Evolutionary conservation across 2,888 invertebrate species (phyloP), one percentile per base, ranked within the genome.

Genomic region (Rhorus exstirpatorius): DNA sequence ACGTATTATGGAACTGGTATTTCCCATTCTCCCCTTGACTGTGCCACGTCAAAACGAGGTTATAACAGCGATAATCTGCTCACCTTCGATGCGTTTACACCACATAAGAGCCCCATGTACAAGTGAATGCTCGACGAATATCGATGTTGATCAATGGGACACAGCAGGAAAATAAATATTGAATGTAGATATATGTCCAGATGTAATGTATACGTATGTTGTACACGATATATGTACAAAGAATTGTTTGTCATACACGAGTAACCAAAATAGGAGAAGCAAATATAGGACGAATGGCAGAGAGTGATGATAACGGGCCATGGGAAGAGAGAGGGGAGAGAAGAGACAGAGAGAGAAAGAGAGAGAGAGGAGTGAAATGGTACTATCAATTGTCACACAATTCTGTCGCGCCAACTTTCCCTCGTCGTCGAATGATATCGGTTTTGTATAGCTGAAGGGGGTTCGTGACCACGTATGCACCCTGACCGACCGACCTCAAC

Each of bases 401-500:
- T 63, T 75, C 68, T 51, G 41, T 6, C 12, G 17, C 24, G n/a
- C 2, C 12, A 17, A 19, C 41, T 35, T 61, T 26, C 68, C n/a
- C 41, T 41, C 63, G 12, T 31, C 58, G 31, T 72, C 58, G 65
- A 70, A 63, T 68, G 81, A 81, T 78, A 74, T 72, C 77, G 61
- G 53, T 72, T 44, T 3, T 55, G 58, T 38, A 35, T 17, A 35
- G 72, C 55, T 63, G 78, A 63, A 78, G 68, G 49, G 46, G 68
- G 78, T 78, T 78, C 78, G 63, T 78, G 81, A 81, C 74, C 78
- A 74, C 78, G 81, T 71, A 60, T 72, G 21, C 60, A 44, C 26
- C 68, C 75, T 53, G 44, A 55, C 53, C 68, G 70, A 71, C 77
- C 81, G 80, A 70, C 80, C 61, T 58, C 77, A 61, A 70, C 68